Evolutionary conservation across 2,888 invertebrate species (phyloP), one percentile per base, ranked within the genome.

Genomic region (Deladenus siricidicola): DNA sequence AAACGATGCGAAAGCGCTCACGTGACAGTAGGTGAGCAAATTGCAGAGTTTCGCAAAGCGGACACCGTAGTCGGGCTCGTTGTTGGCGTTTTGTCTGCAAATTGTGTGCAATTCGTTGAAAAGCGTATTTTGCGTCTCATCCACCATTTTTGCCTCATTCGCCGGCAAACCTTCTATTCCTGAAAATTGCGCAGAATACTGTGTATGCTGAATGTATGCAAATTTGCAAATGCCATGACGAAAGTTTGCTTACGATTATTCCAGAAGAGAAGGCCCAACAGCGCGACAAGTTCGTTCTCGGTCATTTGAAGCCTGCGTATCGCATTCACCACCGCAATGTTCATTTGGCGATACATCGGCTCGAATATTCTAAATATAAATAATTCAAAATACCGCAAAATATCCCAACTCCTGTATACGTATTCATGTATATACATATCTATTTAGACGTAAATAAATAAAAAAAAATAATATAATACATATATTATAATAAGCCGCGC

Each of bases 231-330:
- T 49, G 10, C 28, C n/a, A 17, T n/a, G 45, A 43, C 21, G 23
- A 56, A 8, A 23, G 34, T 56, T 8, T 52, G 55, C 53, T 64
- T 49, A 67, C 60, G 48, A 26, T 66, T 64, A 26, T 63, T 66
- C 66, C 66, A 66, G 29, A 66, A 68, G 3, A 64, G 34, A 6
- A 68, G 21, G 17, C 66, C 66, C 17, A 69, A 19, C 8, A 60
- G 34, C 17, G 60, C 68, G 30, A 51, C 59, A 39, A 66, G 45
- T 44, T 66, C 66, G 24, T 66, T 55, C n/a, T 65, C 66, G 2
- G 44, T 19, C 14, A 68, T 8, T 21, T 56, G 21, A 24, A 65
- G 28, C 21, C 64, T 39, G 21, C 53, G 39, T 29, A 65, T 53
- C 19, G 51, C 45, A 14, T 57, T 60, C 10, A 24, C 21, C 21